phyloP scores from a whole-genome alignment of 2,113 vertebrate species.

The Agapornis roseicollis region DNA sequence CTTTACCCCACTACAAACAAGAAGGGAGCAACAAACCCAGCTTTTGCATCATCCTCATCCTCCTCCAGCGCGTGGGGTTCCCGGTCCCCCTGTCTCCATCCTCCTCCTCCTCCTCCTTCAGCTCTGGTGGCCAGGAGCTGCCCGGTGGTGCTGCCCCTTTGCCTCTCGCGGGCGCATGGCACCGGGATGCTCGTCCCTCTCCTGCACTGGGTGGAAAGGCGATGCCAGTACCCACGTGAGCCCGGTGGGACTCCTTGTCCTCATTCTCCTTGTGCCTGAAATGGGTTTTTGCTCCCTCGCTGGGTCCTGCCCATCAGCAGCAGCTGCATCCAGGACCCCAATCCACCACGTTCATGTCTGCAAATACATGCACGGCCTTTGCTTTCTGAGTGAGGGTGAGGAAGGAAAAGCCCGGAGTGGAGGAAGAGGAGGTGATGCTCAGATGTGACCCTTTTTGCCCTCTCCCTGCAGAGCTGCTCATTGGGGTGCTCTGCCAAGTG shows the following conservation, averaged over 20 bases:
- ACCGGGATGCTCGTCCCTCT: background rate
- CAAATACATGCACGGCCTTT: rapidly evolving
- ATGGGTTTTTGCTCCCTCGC: background rate
- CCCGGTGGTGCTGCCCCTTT: background rate
- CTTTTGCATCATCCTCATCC: background rate
- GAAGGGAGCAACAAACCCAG: constrained; percentile 25
- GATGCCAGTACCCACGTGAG: constrained; percentile 56
- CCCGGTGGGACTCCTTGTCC: constrained; percentile 65
- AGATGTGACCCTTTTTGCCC: rapidly evolving
- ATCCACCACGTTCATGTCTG: rapidly evolving
- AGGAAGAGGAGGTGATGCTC: background rate
- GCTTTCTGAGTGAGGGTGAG: background rate
- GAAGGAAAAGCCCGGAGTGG: background rate
- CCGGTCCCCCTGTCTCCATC: background rate
- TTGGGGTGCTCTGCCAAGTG: background rate
- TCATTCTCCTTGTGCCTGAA: constrained; percentile 62
- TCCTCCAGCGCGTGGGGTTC: background rate
- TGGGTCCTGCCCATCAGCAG: background rate
- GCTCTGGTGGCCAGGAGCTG: background rate
- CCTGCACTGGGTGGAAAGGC: background rate
- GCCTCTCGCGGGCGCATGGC: background rate
- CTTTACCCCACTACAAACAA: rapidly evolving
- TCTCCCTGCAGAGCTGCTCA: rapidly evolving
- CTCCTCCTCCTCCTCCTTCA: background rate
- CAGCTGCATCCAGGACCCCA: background rate